Percentiles rank a stretch among this genome's conserved stretches.
These are phyloP conservation scores for Thelaira solivaga DNA, from an alignment of 2,888 invertebrate species.

Conservation along the genomic window DNA sequence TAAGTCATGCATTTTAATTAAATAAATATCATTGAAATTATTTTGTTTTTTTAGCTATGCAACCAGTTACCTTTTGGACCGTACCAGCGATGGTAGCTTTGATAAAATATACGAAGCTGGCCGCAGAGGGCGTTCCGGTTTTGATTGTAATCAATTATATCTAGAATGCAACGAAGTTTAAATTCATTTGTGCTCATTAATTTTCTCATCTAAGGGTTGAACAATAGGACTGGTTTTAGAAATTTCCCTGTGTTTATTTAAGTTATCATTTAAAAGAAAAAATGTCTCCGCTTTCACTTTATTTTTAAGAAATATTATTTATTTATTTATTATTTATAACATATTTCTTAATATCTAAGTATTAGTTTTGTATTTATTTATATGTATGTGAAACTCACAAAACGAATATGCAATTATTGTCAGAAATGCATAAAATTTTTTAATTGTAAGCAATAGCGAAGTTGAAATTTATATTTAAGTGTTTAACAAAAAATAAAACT, in stretches of 20 bases:
- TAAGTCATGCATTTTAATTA: no score
- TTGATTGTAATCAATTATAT: conserved; percentile 90
- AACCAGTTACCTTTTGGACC: conserved; percentile 89
- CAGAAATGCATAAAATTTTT: conserved; percentile 10
- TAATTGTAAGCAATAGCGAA: conserved; percentile 17
- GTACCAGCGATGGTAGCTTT: conserved; percentile 85
- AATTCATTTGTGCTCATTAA: conserved; percentile 64
- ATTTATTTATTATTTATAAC: conserved; percentile 6
- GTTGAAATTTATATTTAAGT: conserved; percentile 3
- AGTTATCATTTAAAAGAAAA: conserved; percentile 17
- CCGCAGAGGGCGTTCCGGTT: conserved; percentile 88
- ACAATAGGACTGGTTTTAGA: conserved; percentile 50
- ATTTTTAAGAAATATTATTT: conserved; percentile 39
- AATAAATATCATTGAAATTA: no score
- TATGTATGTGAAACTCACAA: conserved; percentile 5
- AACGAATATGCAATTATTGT: neutral
- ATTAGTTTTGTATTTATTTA: conserved; percentile 35
- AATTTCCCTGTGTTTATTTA: conserved; percentile 44
- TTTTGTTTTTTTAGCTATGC: conserved; percentile 85
- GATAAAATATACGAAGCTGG: conserved; percentile 91
- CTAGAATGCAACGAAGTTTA: conserved; percentile 93
- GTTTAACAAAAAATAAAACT: conserved; percentile 15
- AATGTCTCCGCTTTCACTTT: neutral
- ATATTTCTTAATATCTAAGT: conserved; percentile 33
- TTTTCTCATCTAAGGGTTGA: conserved; percentile 12